phyloP scores from a whole-genome alignment of 2,113 vertebrate species.

The Gymnorhina tibicen region DNA sequence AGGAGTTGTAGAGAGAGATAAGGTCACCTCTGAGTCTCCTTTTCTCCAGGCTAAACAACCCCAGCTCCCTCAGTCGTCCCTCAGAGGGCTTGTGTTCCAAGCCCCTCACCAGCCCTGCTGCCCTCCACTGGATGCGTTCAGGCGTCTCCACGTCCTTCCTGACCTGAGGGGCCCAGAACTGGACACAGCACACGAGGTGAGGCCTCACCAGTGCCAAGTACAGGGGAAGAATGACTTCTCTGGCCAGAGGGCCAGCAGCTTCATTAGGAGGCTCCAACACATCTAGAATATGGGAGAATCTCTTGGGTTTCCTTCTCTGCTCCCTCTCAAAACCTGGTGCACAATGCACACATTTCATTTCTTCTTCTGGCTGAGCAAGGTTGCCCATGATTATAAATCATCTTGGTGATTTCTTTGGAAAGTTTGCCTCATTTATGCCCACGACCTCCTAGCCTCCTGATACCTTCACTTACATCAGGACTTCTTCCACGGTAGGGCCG shows the following conservation, averaged over 20 bases:
- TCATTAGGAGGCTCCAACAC: neutral
- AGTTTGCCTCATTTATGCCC: slow-evolving; percentile 66
- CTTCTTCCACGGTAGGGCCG: slow-evolving; percentile 16
- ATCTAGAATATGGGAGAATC: slow-evolving; percentile 10
- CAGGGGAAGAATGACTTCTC: no score
- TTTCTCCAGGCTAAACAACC: no score
- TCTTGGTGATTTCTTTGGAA: slow-evolving; percentile 70
- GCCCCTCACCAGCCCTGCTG: no score
- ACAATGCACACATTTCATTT: slow-evolving; percentile 45
- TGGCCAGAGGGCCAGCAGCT: neutral
- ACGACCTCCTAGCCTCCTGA: slow-evolving; percentile 43
- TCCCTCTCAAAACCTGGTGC: slow-evolving; percentile 54
- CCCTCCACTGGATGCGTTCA: no score
- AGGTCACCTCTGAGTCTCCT: no score
- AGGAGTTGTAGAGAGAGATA: no score
- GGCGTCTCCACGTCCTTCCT: no score
- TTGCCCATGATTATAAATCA: slow-evolving; percentile 63
- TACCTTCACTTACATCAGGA: slow-evolving; percentile 70
- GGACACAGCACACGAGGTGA: no score
- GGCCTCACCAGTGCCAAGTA: no score
- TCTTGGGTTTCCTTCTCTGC: slow-evolving; percentile 49
- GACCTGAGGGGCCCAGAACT: no score
- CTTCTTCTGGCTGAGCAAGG: slow-evolving; percentile 58
- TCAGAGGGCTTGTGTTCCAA: no score
- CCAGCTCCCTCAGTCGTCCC: no score